Conservation (phyloP, 2,888 invertebrate species). For the Drosophila kokeensis region DNA sequence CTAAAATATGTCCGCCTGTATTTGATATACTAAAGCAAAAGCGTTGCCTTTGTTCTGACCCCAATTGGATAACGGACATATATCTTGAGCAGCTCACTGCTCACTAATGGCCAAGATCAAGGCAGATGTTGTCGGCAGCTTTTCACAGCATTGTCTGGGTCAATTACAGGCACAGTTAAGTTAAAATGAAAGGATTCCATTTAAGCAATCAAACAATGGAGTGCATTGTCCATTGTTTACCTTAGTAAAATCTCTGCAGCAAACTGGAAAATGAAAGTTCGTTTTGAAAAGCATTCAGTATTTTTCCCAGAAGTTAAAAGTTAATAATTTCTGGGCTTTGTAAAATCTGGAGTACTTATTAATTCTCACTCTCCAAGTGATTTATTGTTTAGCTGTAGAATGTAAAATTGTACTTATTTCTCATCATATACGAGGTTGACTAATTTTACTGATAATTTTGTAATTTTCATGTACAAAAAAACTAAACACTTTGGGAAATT, state of each 20-base stretch:
- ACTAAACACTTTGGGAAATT: background rate
- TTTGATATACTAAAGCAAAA: background rate
- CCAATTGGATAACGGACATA: slow-evolving; percentile 23
- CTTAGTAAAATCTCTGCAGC: slow-evolving; percentile 16
- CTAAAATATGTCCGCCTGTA: background rate
- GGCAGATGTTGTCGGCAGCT: slow-evolving; percentile 26
- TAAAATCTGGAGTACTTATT: background rate
- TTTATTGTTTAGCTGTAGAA: background rate
- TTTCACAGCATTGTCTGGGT: slow-evolving; percentile 25
- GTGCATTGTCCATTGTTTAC: slow-evolving; percentile 57
- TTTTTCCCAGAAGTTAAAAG: background rate
- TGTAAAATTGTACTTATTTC: background rate
- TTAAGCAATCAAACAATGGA: slow-evolving; percentile 62
- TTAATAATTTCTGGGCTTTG: background rate
- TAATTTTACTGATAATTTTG: background rate
- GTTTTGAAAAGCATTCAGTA: slow-evolving; percentile 7
- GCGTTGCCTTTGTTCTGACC: slow-evolving; percentile 19
- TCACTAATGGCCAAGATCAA: slow-evolving; percentile 62
- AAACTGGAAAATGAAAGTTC: slow-evolving; percentile 39
- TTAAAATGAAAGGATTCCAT: slow-evolving; percentile 58
- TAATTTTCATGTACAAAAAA: background rate
- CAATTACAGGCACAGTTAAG: slow-evolving; percentile 49
- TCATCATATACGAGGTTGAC: background rate
- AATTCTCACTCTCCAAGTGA: background rate
- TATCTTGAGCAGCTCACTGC: slow-evolving; percentile 33